phyloP scores from a whole-genome alignment of 1,140 invertebrate species.

The Hirudo medicinalis region DNA sequence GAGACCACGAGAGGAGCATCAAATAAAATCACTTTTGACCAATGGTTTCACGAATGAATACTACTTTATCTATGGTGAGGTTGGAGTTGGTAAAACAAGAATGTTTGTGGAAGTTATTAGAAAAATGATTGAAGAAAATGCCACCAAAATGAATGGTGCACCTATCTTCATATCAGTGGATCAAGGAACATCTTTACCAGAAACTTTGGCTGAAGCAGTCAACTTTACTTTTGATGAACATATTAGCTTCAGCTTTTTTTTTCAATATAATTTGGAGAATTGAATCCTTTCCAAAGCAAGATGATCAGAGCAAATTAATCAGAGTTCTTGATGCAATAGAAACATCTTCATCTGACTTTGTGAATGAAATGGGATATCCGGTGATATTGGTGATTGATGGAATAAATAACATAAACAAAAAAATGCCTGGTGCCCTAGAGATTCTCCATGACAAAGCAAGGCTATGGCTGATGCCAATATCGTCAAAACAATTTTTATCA shows the following conservation, averaged over 20 bases:
- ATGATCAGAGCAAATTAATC: slow-evolving; percentile 17
- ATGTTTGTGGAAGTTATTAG: slow-evolving; percentile 19
- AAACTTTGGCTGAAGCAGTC: slow-evolving; percentile 19
- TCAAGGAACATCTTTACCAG: slow-evolving; percentile 19
- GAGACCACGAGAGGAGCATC: slow-evolving; percentile 2
- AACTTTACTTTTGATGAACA: slow-evolving; percentile 23
- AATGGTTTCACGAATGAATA: slow-evolving; percentile 19
- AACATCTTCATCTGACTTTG: slow-evolving; percentile 14
- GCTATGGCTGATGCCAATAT: slow-evolving; percentile 22
- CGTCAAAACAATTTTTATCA: slow-evolving; percentile 21
- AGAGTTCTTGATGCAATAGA: slow-evolving; percentile 23
- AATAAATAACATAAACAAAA: slow-evolving; percentile 3
- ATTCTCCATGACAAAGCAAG: slow-evolving; percentile 23
- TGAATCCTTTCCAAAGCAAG: slow-evolving; percentile 16
- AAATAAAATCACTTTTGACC: neutral
- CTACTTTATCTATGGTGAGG: slow-evolving; percentile 18
- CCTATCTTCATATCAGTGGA: slow-evolving; percentile 17
- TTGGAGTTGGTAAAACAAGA: slow-evolving; percentile 21
- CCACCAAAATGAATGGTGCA: slow-evolving; percentile 6
- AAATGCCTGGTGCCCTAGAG: slow-evolving; percentile 17
- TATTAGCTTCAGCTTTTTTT: slow-evolving; percentile 22
- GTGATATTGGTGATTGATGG: slow-evolving; percentile 22
- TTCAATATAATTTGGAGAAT: slow-evolving; percentile 18
- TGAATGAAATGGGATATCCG: slow-evolving; percentile 6
- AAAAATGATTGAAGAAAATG: slow-evolving; percentile 14